Evolutionary conservation across 2,797 vertebrate genomes (phyloP).

Genomic region (Xiphorhynchus erythropygius): DNA sequence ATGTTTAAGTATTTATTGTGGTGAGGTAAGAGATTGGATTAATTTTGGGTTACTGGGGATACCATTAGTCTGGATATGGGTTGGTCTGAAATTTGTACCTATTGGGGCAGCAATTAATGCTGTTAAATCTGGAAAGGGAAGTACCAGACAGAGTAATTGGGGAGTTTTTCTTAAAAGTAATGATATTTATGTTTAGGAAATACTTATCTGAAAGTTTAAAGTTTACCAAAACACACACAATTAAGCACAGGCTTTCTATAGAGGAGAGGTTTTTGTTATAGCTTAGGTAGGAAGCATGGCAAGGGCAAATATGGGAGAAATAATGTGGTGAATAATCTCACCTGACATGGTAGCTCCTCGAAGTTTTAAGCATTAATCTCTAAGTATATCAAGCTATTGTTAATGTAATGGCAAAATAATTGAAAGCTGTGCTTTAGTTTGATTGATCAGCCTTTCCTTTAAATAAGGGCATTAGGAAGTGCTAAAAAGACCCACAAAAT

Average conservation of each 20-base stretch:
- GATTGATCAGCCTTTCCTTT: background rate
- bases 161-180: background rate
- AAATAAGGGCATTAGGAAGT: background rate
- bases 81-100: background rate
- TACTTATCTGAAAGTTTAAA: background rate
- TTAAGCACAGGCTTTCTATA: background rate
- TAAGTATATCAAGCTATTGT: background rate
- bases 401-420: background rate
- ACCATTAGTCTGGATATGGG: background rate
- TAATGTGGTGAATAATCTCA: background rate
- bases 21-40: conserved; percentile 80
- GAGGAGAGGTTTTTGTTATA: background rate
- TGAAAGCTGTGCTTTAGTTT: background rate
- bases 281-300: background rate
- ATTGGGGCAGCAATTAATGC: background rate
- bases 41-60: background rate
- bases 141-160: background rate
- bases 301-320: background rate
- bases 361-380: background rate
- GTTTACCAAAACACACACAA: background rate
- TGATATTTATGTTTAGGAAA: background rate
- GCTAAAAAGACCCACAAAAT: background rate
- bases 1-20: conserved; percentile 84
- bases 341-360: background rate
- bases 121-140: background rate